These are phyloP conservation scores for Frankliniella fusca DNA, from an alignment of 2,888 invertebrate species.

Conservation along the genomic window DNA sequence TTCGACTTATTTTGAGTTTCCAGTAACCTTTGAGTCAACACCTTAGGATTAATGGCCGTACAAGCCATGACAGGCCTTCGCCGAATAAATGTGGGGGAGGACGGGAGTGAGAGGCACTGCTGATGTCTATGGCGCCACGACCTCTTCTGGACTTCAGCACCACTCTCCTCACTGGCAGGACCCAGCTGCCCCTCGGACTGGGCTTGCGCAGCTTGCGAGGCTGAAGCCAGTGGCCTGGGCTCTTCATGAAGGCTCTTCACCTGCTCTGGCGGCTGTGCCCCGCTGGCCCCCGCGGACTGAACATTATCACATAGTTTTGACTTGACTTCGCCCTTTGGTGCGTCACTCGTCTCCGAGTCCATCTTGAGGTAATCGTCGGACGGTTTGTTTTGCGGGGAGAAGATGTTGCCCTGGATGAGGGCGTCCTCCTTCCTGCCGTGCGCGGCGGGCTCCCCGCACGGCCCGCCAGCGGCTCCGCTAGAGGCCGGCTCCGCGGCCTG, in stretches of 20 bases:
- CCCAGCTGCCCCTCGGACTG: neutral
- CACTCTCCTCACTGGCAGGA: too few species aligned
- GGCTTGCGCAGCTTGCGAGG: neutral
- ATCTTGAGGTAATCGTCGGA: slow-evolving; percentile 22
- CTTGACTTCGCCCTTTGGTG: neutral
- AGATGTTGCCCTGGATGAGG: neutral
- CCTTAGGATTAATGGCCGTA: slow-evolving; percentile 2
- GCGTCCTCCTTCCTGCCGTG: neutral
- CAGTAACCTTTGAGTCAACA: neutral
- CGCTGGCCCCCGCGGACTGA: neutral
- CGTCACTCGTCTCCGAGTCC: neutral
- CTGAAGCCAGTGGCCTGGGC: too few species aligned
- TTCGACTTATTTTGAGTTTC: neutral
- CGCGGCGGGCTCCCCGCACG: neutral
- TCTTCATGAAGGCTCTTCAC: too few species aligned
- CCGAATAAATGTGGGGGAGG: slow-evolving; percentile 41
- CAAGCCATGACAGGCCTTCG: neutral
- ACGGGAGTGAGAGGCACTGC: slow-evolving; percentile 41
- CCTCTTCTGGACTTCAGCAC: slow-evolving; percentile 4
- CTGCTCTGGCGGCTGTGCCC: too few species aligned
- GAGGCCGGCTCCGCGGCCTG: too few species aligned
- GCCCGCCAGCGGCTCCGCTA: neutral
- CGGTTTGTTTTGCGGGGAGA: neutral
- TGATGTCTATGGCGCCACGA: slow-evolving; percentile 30
- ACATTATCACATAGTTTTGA: neutral